These are phyloP conservation scores for Cladopsammia gracilis DNA, from an alignment of 64 coral and sea anemone genomes.

Conservation along the genomic window DNA sequence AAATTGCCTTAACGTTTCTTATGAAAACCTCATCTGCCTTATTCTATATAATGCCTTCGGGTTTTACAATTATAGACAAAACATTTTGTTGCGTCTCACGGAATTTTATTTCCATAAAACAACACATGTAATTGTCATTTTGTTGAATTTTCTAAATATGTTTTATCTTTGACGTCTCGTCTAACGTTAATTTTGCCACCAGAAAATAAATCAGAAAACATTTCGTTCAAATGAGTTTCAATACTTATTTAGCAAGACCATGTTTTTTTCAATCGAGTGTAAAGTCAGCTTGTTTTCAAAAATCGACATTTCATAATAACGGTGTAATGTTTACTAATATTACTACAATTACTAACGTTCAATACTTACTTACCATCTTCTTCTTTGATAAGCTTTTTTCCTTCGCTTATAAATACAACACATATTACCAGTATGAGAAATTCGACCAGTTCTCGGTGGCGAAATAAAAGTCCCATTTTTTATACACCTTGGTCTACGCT, in stretches of 20 bases:
- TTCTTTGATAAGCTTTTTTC: background rate
- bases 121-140: background rate
- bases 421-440: background rate
- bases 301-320: background rate
- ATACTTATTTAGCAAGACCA: background rate
- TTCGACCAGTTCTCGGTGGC: background rate
- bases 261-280: too few relatives aligned
- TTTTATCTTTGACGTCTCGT: background rate
- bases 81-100: background rate
- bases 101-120: background rate
- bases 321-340: background rate
- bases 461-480: slow-evolving; percentile 23
- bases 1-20: background rate
- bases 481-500: background rate
- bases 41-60: too few relatives aligned
- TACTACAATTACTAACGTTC: background rate
- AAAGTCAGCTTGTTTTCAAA: too few relatives aligned
- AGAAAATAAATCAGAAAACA: background rate
- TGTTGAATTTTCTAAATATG: background rate
- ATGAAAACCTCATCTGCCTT: too few relatives aligned
- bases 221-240: background rate
- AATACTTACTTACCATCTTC: slow-evolving; percentile 39
- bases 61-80: background rate
- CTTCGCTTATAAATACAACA: background rate
- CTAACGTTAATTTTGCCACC: background rate